Evolutionary conservation across 2,113 vertebrate species (phyloP), one percentile per base, ranked within the genome.

Genomic region (Motacilla tschutschensis): DNA sequence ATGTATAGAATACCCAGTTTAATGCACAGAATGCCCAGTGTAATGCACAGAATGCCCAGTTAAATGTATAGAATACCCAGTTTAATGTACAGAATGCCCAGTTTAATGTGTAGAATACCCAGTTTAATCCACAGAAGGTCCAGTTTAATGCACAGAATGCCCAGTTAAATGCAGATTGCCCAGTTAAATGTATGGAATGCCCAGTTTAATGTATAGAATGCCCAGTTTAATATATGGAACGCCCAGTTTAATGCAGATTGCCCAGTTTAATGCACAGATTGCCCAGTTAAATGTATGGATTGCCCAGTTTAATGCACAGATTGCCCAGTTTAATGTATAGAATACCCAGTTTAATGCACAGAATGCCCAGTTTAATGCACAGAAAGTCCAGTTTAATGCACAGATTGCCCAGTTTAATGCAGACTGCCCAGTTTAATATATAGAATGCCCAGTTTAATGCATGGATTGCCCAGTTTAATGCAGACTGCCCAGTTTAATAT

Each of bases 221-320:
- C 16, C 50, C 21, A n/a, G 8, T 53, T 51, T 4, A 51, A 6
- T 0, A 6, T 4, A 25, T 2, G 12, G 46, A 47, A 1, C 18
- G 2, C n/a, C 50, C 62, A 58, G 53, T 48, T 67, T 1, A 59
- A 29, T 60, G 17, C 4, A 28, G n/a, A n/a, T n/a, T 24, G 2
- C n/a, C 50, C 62, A 58, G 53, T 48, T 67, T 1, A 59, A 29
- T 60, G 17, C 4, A 28, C 17, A 29, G n/a, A 6, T 0, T 22
- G 3, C 48, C 48, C 62, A 57, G 53, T 48, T 67, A 8, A 33
- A 33, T 33, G 8, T 33, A 40, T 33, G 6, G 38, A 40, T 5
- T 40, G 38, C 5, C 38, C 38, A 40, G 38, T 40, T 40, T 19
- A 19, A 24, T 29, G 14, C 1, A 6, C 13, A 29, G n/a, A 6